Base-by-base conservation (phyloP, 2,888 invertebrate genomes). In the Drosophila siamana region DNA sequence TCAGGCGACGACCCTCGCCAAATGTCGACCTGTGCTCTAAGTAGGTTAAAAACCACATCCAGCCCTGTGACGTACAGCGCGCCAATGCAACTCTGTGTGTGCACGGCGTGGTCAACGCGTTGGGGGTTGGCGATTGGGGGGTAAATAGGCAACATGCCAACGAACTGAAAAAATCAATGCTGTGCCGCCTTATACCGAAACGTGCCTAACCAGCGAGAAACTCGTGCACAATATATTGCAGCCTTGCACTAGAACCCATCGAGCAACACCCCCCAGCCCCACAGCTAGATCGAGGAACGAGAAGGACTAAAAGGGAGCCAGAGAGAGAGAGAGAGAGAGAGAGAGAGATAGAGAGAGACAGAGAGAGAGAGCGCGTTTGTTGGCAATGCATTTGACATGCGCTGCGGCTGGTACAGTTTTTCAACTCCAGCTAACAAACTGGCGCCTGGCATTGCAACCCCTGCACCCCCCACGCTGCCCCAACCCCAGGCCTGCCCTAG, bases 151-250 rank as follows among this genome's bases (percentile, higher is more conserved):
- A 84, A 70, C 86, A 86, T 85, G 85, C 85, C 85, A 85, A 85
- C 85, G 89, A 88, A 85, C 85, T 74, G 85, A 73, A 86, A 85
- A 85, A 86, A 88, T 88, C 89, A 86, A 88, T 85, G 78, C 52
- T 56, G 36, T 52, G 51, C 41, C 40, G 36, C 52, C 44, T 57
- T 51, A 8, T 43, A 38, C 41, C 44, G 48, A 69, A 86, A 86
- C 89, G 86, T 85, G 85, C 81, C 80, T 86, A 89, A 85, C 72
- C 89, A 89, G 74, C 80, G 88, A 72, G 69, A 84, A 88, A 72
- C 78, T 81, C 86, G 86, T 79, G 80, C 80, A 80, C 85, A 82
- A 85, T 82, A 89, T 87, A 89, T 85, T 86, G 89, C 86, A 86
- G 88, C 89, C 89, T 86, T 86, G 86, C 89, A 86, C 89, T 87